These are phyloP conservation scores for Junonia oenone DNA, from an alignment of 2,888 invertebrate genomes.

Conservation along the genomic window DNA sequence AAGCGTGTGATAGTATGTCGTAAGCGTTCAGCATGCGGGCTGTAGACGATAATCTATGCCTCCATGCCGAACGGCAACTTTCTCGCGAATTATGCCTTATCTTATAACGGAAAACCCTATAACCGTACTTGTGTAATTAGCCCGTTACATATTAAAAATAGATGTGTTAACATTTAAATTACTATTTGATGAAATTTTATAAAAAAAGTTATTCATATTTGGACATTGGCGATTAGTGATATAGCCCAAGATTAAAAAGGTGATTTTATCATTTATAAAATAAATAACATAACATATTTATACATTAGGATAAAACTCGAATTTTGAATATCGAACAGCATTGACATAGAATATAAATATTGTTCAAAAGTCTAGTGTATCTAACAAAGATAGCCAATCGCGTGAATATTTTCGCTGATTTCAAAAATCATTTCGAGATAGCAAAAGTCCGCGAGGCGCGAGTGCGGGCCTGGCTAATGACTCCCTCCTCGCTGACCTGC, in stretches of 20 bases:
- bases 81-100: conserved; percentile 56
- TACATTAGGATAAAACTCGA: no score
- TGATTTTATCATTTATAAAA: no score
- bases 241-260: no score
- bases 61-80: conserved; percentile 43
- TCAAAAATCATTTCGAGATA: background rate
- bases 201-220: no score
- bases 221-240: no score
- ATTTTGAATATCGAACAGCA: no score
- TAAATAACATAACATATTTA: no score
- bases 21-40: conserved; percentile 47
- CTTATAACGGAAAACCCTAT: conserved; percentile 37
- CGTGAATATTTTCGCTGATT: background rate
- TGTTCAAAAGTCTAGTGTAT: no score
- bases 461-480: conserved; percentile 57
- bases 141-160: no score
- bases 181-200: no score
- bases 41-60: conserved; percentile 41
- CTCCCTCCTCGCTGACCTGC: conserved; percentile 73
- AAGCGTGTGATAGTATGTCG: conserved; percentile 31
- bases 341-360: no score
- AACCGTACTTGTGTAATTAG: conserved; percentile 10
- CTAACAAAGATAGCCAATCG: background rate
- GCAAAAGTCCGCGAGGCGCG: conserved; percentile 16
- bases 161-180: no score